Evolutionary conservation across 2,797 vertebrate species (phyloP), one percentile per base, ranked within the genome.

Genomic region (Pipistrellus nathusii): DNA sequence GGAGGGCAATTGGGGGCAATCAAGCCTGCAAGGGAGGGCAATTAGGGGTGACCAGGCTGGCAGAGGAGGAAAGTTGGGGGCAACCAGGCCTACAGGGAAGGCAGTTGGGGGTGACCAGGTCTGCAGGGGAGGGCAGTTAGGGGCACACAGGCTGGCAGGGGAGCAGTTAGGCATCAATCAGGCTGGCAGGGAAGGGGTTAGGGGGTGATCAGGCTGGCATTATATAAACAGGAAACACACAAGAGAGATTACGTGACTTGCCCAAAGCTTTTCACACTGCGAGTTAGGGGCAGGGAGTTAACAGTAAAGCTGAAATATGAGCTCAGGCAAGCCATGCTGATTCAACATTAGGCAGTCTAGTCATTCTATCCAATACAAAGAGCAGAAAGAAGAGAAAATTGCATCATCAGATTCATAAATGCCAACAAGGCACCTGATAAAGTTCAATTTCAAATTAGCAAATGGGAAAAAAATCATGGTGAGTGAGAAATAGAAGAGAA

Each of bases 361-460:
- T 68, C 78, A 57, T 57, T 78, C 27, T 55, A 55, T 32, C 27
- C 6, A 89, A 51, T 51, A 38, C 2, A 35, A 30, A 41, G 12
- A 85, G 64, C 85, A 85, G 66, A 51, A 89, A 72, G 15, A 12
- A 72, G 46, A 32, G 41, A 48, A 88, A 80, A n/a, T 0, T 7
- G 0, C 38, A 80, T 13, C 41, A 38, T 77, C 15, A 41, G 53
- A 32, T 46, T 46, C 64, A 38, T 55, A 21, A 38, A 71, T 69
- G 35, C 57, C 88, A 32, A 44, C 72, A 85, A 73, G 46, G 9
- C 7, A 41, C 38, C 38, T 84, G 55, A 46, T 46, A 88, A 83
- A 91, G n/a, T 27, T 73, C 38, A 66, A n/a, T 85, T 80, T 92
- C n/a, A 35, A 51, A 78, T 57, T n/a, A 84, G 84, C 44, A 84